Evolutionary conservation across 2,113 vertebrate species (phyloP).

Genomic region (Jaculus jaculus): DNA sequence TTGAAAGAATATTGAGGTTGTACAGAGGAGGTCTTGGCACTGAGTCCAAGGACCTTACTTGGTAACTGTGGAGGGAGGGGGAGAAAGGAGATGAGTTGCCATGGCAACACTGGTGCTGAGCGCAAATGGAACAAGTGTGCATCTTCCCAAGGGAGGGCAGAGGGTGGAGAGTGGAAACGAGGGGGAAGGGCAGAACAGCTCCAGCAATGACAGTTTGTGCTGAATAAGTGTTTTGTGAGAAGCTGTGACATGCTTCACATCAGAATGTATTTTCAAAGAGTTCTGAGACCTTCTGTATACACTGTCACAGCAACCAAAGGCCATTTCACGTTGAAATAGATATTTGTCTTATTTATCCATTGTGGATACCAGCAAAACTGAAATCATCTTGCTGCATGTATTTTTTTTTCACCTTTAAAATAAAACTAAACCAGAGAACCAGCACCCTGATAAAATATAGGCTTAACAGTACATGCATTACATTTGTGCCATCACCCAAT

Average conservation of each 20-base stretch:
- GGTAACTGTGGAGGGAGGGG: slow-evolving; percentile 53
- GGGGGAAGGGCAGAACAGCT: slow-evolving; percentile 68
- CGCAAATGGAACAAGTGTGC: slow-evolving; percentile 86
- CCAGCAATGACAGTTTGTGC: slow-evolving; percentile 73
- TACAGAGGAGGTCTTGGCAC: slow-evolving; percentile 82
- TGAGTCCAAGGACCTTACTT: slow-evolving; percentile 77
- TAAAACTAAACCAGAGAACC: background rate
- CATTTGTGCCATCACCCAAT: background rate
- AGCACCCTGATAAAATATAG: background rate
- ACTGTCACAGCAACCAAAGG: slow-evolving; percentile 41
- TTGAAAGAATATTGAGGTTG: slow-evolving; percentile 81
- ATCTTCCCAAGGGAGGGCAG: slow-evolving; percentile 86
- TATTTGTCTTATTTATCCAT: slow-evolving; percentile 7
- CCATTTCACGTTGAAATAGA: slow-evolving; percentile 5
- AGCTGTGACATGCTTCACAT: slow-evolving; percentile 55
- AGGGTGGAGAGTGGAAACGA: slow-evolving; percentile 73
- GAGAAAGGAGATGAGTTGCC: slow-evolving; percentile 82
- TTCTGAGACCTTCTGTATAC: background rate
- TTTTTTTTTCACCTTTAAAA: slow-evolving; percentile 26
- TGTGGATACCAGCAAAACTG: slow-evolving; percentile 4
- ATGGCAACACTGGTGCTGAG: slow-evolving; percentile 86
- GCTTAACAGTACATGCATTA: background rate
- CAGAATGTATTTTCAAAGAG: background rate
- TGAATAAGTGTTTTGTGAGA: slow-evolving; percentile 80
- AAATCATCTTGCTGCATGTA: background rate